Conservation (phyloP, 1,140 invertebrate species). For the Neodiprion fabricii region DNA sequence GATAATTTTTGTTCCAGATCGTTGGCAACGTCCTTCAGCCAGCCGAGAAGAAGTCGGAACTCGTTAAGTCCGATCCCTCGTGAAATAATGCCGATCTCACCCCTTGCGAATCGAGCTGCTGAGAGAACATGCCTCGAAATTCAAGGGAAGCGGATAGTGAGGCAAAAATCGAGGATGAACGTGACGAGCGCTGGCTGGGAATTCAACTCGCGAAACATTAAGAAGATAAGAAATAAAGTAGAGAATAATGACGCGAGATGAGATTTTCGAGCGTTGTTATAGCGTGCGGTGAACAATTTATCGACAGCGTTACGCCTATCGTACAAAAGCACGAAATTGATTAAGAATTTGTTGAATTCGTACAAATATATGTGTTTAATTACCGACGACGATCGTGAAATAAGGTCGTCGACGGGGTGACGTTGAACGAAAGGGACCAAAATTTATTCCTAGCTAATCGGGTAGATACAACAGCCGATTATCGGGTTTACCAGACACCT, state of each 20-base stretch:
- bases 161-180: slow-evolving; percentile 29
- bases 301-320: no score
- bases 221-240: not conserved
- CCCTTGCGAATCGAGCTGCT: slow-evolving; percentile 20
- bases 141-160: slow-evolving; percentile 32
- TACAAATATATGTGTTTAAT: not conserved
- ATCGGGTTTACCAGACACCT: no score
- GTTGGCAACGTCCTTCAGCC: slow-evolving; percentile 31
- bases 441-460: no score
- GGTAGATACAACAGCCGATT: no score
- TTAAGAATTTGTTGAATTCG: not conserved
- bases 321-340: not conserved
- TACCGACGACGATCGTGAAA: slow-evolving; percentile 4
- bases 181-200: slow-evolving; percentile 19
- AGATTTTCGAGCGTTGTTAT: not conserved
- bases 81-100: slow-evolving; percentile 19
- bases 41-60: slow-evolving; percentile 33
- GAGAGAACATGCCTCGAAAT: slow-evolving; percentile 26
- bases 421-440: not conserved
- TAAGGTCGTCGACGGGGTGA: slow-evolving; percentile 3
- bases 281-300: not conserved
- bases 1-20: slow-evolving; percentile 29
- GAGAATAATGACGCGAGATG: not conserved
- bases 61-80: slow-evolving; percentile 49
- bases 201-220: not conserved